A percentile compares a stretch with the other conserved stretches of the same genome.
Evolutionary conservation across 2,113 vertebrate genomes (phyloP).

Genomic region (Pachypanchax playfairii): DNA sequence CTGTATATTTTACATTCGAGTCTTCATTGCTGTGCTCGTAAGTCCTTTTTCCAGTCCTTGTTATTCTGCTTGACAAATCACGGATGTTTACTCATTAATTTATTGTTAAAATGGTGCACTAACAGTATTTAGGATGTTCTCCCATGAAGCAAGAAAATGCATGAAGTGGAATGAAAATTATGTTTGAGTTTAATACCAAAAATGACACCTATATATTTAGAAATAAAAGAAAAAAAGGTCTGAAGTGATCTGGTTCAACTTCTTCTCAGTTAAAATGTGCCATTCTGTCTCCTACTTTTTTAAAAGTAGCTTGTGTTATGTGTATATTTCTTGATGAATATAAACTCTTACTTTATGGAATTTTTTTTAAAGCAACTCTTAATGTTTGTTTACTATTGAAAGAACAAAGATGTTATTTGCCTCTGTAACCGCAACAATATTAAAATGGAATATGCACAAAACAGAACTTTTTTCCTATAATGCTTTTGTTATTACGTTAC

Average conservation of each 20-base stretch:
- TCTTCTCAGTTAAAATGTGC: constrained; percentile 40
- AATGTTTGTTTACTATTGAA: constrained; percentile 12
- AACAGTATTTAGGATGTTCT: constrained; percentile 21
- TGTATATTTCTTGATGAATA: background rate
- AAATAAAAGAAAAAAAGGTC: background rate
- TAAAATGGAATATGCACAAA: constrained; percentile 30
- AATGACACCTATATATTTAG: constrained; percentile 47
- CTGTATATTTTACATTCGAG: constrained; percentile 43
- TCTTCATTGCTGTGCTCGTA: constrained; percentile 40
- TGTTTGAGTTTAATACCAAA: constrained; percentile 52
- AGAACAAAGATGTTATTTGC: constrained; percentile 10
- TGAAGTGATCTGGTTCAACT: constrained; percentile 13
- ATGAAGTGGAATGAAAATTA: constrained; percentile 55
- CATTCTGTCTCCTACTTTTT: constrained; percentile 30
- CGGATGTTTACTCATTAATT: constrained; percentile 17
- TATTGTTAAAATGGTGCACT: constrained; percentile 10
- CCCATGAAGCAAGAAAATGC: constrained; percentile 45
- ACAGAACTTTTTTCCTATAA: background rate
- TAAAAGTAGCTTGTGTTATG: constrained; percentile 2
- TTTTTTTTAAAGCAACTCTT: background rate
- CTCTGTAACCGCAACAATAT: constrained; percentile 31
- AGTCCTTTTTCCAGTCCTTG: background rate
- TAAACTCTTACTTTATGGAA: constrained; percentile 12
- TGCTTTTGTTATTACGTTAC: background rate
- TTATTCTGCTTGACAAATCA: constrained; percentile 50